Percentiles rank a stretch among this genome's conserved stretches.
Conservation (phyloP, 2,888 invertebrate genomes). For the Eupeodes latifasciatus region DNA sequence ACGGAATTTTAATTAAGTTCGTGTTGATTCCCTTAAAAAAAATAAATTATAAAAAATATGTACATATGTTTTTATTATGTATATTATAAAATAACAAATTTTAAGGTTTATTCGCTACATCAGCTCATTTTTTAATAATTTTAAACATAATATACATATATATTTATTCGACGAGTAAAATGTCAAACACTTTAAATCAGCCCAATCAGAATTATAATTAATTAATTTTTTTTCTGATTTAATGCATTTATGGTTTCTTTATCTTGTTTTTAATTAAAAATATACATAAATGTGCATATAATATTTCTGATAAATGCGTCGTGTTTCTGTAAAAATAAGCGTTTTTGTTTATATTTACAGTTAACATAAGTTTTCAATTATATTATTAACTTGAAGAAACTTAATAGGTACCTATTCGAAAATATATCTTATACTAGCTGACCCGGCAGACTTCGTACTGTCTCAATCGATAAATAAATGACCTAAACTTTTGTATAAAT, state of each 20-base stretch:
- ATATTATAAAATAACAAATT: neutral
- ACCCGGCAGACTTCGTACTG: no score
- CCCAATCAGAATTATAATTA: slow-evolving; percentile 62
- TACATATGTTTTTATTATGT: no score
- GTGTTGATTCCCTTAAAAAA: neutral
- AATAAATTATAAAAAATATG: neutral
- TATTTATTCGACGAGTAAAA: neutral
- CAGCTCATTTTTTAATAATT: slow-evolving; percentile 59
- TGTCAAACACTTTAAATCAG: slow-evolving; percentile 59
- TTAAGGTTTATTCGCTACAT: slow-evolving; percentile 23
- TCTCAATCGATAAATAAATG: no score
- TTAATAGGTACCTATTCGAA: no score
- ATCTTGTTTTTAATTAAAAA: slow-evolving; percentile 38
- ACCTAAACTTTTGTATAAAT: no score
- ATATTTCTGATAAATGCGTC: slow-evolving; percentile 2
- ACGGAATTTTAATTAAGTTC: slow-evolving; percentile 27
- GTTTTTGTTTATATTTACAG: neutral
- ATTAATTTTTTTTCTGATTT: slow-evolving; percentile 37
- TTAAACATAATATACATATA: neutral
- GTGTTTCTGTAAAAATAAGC: no score
- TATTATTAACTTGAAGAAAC: no score
- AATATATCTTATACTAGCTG: no score
- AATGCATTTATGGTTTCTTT: slow-evolving; percentile 17
- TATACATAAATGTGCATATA: neutral
- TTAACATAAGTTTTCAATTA: no score